phyloP scores from a whole-genome alignment of 2,113 vertebrate species.

The Muntiacus muntjak region DNA sequence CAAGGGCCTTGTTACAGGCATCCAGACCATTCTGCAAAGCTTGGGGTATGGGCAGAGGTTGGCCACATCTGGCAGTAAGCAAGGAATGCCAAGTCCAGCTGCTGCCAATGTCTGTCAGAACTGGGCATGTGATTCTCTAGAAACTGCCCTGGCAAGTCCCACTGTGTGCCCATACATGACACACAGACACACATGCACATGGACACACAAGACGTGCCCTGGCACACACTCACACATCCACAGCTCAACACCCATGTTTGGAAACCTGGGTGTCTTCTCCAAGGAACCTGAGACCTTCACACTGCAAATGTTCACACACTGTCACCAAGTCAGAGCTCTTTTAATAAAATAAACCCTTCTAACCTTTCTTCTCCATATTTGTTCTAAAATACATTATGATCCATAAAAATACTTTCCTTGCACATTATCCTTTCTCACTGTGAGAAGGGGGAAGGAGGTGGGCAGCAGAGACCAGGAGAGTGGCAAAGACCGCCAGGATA shows the following conservation, averaged over 20 bases:
- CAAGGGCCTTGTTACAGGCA: neutral
- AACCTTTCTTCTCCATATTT: slow-evolving; percentile 52
- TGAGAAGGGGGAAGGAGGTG: neutral
- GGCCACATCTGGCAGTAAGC: slow-evolving; percentile 4
- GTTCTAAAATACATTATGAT: slow-evolving; percentile 82
- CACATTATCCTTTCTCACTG: slow-evolving; percentile 43
- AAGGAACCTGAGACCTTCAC: slow-evolving; percentile 47
- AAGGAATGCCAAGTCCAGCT: neutral
- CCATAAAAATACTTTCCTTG: slow-evolving; percentile 82
- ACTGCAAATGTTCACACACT: slow-evolving; percentile 70
- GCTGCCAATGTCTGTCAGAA: neutral
- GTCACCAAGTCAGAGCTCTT: slow-evolving; percentile 69
- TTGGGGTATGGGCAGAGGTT: neutral
- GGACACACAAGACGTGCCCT: neutral
- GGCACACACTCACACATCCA: neutral
- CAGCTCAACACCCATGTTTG: neutral
- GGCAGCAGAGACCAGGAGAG: neutral
- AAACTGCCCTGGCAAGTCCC: neutral
- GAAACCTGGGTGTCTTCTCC: slow-evolving; percentile 53
- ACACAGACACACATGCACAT: fast-evolving
- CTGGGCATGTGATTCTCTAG: neutral
- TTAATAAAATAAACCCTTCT: slow-evolving; percentile 80
- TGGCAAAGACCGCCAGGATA: slow-evolving; percentile 11
- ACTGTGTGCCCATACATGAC: fast-evolving
- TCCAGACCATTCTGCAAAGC: slow-evolving; percentile 14